These are phyloP conservation scores for Sycobia sp. DNA, from an alignment of 1,140 invertebrate species.

Conservation along the genomic window DNA sequence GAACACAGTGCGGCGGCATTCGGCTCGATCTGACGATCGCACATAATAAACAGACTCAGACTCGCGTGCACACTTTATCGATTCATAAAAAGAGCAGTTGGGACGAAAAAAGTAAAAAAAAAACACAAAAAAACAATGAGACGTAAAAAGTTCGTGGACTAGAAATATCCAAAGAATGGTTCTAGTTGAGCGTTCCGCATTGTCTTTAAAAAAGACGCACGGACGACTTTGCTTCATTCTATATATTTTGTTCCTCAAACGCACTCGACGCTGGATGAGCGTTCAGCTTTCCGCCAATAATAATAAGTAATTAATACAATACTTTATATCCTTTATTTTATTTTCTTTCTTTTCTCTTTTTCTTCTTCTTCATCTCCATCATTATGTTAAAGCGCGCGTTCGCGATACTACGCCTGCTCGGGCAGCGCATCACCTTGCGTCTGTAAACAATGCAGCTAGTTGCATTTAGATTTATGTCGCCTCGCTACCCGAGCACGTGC, in stretches of 20 bases:
- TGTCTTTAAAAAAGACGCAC: not conserved
- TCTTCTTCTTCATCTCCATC: too few relatives aligned
- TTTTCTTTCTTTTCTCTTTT: constrained; percentile 1
- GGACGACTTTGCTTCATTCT: not conserved
- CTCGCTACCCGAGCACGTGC: too few relatives aligned
- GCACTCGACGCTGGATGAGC: too few relatives aligned
- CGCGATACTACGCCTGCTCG: too few relatives aligned
- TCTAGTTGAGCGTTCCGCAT: constrained; percentile 20
- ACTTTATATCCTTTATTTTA: not conserved
- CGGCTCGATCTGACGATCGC: constrained; percentile 31
- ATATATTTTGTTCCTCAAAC: not conserved
- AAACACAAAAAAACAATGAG: constrained; percentile 10
- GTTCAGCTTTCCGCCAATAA: not conserved
- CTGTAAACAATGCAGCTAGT: too few relatives aligned
- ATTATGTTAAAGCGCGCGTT: too few relatives aligned
- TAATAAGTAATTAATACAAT: constrained; percentile 11
- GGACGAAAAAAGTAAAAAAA: constrained; percentile 11
- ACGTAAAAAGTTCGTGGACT: constrained; percentile 30
- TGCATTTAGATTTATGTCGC: too few relatives aligned
- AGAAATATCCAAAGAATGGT: constrained; percentile 35
- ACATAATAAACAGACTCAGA: constrained; percentile 23
- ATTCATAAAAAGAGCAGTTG: too few relatives aligned
- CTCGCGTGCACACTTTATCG: constrained; percentile 11
- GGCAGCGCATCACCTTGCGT: too few relatives aligned
- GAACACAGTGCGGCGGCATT: constrained; percentile 48